These are phyloP conservation scores for Fopius arisanus DNA, from an alignment of 1,140 invertebrate species.

Conservation along the genomic window DNA sequence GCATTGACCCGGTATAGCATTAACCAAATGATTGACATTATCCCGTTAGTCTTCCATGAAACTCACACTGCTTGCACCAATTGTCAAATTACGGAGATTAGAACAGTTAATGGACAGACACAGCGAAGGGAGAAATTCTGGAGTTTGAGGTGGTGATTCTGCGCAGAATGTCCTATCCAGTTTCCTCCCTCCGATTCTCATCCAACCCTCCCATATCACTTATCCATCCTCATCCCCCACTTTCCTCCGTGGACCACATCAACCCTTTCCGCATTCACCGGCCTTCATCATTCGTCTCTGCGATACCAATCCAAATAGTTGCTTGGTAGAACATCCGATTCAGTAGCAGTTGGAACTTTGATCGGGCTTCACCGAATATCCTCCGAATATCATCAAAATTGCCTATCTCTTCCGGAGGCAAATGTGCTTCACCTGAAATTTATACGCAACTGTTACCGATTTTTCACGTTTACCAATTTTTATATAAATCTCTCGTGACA, in stretches of 20 bases:
- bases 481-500: too few relatives aligned
- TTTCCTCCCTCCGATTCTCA: slow-evolving; percentile 30
- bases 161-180: slow-evolving; percentile 14
- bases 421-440: too few relatives aligned
- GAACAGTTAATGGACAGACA: slow-evolving; percentile 45
- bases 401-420: too few relatives aligned
- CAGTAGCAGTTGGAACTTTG: neutral
- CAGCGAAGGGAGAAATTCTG: slow-evolving; percentile 2
- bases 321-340: neutral
- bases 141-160: slow-evolving; percentile 10
- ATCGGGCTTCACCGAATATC: neutral
- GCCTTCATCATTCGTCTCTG: slow-evolving; percentile 53
- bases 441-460: too few relatives aligned
- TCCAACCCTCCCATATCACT: slow-evolving; percentile 15
- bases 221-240: slow-evolving; percentile 2
- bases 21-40: slow-evolving; percentile 47
- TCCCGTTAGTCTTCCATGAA: slow-evolving; percentile 34
- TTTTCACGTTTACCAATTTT: too few relatives aligned
- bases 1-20: slow-evolving; percentile 36
- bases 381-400: too few relatives aligned
- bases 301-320: slow-evolving; percentile 41
- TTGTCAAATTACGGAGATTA: slow-evolving; percentile 52
- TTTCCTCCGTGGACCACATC: slow-evolving; percentile 31
- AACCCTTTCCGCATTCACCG: slow-evolving; percentile 47
- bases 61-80: slow-evolving; percentile 33